Evolutionary conservation across 2,888 invertebrate genomes (phyloP).

Genomic region (Leistus spinibarbis): DNA sequence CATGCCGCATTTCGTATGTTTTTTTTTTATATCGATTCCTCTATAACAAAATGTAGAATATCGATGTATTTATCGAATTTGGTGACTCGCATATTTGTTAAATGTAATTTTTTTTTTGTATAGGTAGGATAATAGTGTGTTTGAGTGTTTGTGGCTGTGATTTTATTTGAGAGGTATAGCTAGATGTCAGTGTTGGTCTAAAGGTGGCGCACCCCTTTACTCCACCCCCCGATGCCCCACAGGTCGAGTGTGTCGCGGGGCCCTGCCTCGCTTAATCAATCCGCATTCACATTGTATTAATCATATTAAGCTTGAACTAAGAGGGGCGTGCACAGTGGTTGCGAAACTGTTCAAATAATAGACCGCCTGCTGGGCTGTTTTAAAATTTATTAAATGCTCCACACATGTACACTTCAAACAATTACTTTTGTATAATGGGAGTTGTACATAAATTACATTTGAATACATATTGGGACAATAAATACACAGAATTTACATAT

Average conservation of each 20-base stretch:
- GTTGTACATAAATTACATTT: background rate
- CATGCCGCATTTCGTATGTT: too few relatives aligned
- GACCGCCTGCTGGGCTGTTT: conserved; percentile 18
- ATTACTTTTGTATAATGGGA: background rate
- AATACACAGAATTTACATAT: background rate
- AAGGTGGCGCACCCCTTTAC: background rate
- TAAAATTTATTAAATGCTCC: background rate
- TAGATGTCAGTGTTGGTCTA: background rate
- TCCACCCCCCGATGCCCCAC: background rate
- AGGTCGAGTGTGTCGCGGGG: conserved; percentile 13
- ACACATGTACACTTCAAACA: background rate
- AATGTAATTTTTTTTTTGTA: background rate
- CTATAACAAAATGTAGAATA: background rate
- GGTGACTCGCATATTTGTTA: too few relatives aligned
- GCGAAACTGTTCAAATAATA: conserved; percentile 33
- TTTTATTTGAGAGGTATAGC: background rate
- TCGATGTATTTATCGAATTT: background rate
- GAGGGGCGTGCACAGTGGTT: conserved; percentile 46
- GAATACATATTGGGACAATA: background rate
- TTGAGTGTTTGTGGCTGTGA: background rate
- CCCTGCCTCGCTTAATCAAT: conserved; percentile 50
- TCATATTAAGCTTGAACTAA: conserved; percentile 51
- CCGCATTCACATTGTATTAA: conserved; percentile 52
- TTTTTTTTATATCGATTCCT: too few relatives aligned
- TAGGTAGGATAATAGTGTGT: background rate